phyloP scores from a whole-genome alignment of 2,888 invertebrate genomes.

The Platerodrilus igneus region DNA sequence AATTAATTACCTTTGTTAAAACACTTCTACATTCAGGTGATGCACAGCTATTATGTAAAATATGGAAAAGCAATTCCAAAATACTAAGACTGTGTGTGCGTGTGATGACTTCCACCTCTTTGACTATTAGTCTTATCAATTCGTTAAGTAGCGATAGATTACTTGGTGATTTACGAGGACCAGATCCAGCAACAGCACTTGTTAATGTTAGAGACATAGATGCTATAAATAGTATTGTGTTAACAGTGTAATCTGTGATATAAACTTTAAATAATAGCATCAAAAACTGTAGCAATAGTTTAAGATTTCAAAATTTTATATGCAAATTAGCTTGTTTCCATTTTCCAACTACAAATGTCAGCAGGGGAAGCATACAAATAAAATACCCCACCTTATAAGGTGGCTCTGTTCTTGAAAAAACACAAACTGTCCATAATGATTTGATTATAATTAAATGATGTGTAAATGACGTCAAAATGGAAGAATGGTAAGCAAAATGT shows the following conservation, averaged over 20 bases:
- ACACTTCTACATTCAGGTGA: conserved; percentile 59
- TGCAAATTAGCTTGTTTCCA: too few species aligned
- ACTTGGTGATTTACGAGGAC: conserved; percentile 50
- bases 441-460: too few species aligned
- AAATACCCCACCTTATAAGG: too few species aligned
- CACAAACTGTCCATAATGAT: too few species aligned
- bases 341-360: too few species aligned
- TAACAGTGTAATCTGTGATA: conserved; percentile 1
- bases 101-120: conserved; percentile 52
- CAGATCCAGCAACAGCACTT: conserved; percentile 50
- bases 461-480: too few species aligned
- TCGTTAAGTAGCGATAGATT: conserved; percentile 52
- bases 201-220: conserved; percentile 52
- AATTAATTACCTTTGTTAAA: conserved; percentile 55
- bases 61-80: conserved; percentile 49
- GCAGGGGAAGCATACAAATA: too few species aligned
- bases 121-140: conserved; percentile 48
- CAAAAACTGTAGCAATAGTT: too few species aligned
- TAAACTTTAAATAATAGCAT: neutral
- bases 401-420: too few species aligned
- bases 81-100: conserved; percentile 47
- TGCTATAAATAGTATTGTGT: conserved; percentile 47
- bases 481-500: too few species aligned
- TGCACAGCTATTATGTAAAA: conserved; percentile 51
- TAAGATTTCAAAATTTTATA: too few species aligned